Evolutionary conservation across 2,888 invertebrate genomes (phyloP).

Genomic region (Drosophila austrosaltans): DNA sequence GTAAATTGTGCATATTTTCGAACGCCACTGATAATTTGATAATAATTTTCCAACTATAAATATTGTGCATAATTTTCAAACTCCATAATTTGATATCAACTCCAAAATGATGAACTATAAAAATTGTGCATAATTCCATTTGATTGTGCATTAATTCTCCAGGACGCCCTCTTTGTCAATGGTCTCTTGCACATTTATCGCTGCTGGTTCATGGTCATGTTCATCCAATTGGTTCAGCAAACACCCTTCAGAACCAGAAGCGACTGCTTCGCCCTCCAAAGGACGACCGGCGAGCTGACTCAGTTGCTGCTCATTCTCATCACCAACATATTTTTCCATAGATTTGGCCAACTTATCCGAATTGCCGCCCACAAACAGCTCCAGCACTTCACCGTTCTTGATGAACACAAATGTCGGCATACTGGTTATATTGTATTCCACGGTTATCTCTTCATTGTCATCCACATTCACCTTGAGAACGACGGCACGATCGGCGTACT

Average conservation of each 20-base stretch:
- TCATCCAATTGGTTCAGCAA: constrained; percentile 16
- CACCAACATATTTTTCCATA: constrained; percentile 85
- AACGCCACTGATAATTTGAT: no score
- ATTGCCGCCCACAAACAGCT: constrained; percentile 91
- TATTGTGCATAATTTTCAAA: constrained; percentile 18
- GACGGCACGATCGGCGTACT: constrained; percentile 85
- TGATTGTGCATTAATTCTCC: constrained; percentile 27
- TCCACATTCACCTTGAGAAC: constrained; percentile 89
- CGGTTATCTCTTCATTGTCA: constrained; percentile 91
- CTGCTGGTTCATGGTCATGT: constrained; percentile 19
- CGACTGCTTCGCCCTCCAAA: background rate
- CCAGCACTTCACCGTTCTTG: constrained; percentile 88
- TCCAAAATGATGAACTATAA: background rate
- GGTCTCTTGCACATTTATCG: constrained; percentile 1
- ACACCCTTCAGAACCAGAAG: constrained; percentile 7
- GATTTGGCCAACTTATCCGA: constrained; percentile 88
- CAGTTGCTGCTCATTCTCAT: constrained; percentile 24
- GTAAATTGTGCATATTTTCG: background rate
- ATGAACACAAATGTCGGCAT: constrained; percentile 96
- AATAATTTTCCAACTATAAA: no score
- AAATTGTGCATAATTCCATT: no score
- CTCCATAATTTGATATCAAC: background rate
- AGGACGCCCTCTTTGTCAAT: constrained; percentile 26
- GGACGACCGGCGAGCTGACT: constrained; percentile 8
- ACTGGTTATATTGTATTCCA: constrained; percentile 90